Evolutionary conservation across 2,797 vertebrate species (phyloP), one percentile per base, ranked within the genome.

Genomic region (Coracias cyanogaster): DNA sequence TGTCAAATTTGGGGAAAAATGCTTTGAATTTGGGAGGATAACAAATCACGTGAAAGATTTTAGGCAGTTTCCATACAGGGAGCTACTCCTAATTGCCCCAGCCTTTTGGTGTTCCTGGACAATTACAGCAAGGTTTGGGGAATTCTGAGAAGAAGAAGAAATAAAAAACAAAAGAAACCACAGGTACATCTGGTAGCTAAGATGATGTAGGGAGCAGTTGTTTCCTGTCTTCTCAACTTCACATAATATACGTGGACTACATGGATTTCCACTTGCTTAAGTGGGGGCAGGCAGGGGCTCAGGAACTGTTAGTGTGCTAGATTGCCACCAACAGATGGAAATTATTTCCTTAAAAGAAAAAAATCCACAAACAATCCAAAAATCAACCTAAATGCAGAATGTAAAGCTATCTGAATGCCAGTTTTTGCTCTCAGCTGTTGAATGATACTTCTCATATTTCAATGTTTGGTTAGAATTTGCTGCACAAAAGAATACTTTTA

Each of bases 171-270:
- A 28, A 29, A n/a, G 13, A 61, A 90, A 21, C 16, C 4, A 2
- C 0, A 8, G 31, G 26, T 79, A 25, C 24, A 31, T 58, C 35
- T 73, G 22, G 73, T 39, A 33, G 14, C 48, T 49, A 21, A 46
- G 82, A 70, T 11, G n/a, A 33, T 35, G 22, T 22, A 57, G 46
- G 46, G 21, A 62, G 49, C 46, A 60, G 29, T 54, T 90, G 12
- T 37, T 81, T 84, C 54, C 26, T 64, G 1, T 48, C 54, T 83
- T 82, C 33, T 92, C 52, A 51, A 2, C 25, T 69, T 54, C 25
- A 14, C 15, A 3, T 48, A 16, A 7, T 70, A 4, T 35, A 11
- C 0, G 0, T 65, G 52, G 57, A 25, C 15, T 37, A 10, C 37
- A 37, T 37, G 37, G 37, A 37, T 83, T 87, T 89, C 37, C 39